phyloP scores from a whole-genome alignment of 2,888 invertebrate species.

The Ferrisia virgata region DNA sequence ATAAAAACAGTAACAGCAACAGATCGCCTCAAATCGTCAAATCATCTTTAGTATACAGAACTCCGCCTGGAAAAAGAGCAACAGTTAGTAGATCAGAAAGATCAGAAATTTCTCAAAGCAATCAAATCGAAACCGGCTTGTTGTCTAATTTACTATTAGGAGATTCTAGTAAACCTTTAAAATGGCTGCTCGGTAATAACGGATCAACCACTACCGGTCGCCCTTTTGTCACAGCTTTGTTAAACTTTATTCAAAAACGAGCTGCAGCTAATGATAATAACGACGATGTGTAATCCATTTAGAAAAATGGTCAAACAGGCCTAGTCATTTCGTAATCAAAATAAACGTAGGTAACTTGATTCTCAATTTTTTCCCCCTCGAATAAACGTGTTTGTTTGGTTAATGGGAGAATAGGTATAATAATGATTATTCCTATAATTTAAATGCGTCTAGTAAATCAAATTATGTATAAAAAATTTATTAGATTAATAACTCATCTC shows the following conservation, averaged over 20 bases:
- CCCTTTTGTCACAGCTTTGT: constrained; percentile 20
- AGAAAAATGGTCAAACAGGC: background rate
- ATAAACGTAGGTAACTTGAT: too few relatives aligned
- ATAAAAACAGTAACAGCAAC: constrained; percentile 23
- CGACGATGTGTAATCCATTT: background rate
- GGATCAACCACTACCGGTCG: constrained; percentile 27
- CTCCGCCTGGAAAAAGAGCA: constrained; percentile 41
- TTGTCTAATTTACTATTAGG: background rate
- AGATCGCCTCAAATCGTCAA: constrained; percentile 35
- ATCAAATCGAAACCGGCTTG: constrained; percentile 1
- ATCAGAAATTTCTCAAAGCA: background rate
- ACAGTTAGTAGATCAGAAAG: constrained; percentile 7
- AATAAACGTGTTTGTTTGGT: too few relatives aligned
- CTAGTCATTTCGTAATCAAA: constrained; percentile 29
- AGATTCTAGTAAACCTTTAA: background rate
- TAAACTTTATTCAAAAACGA: constrained; percentile 37
- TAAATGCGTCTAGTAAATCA: too few relatives aligned
- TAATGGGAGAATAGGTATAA: too few relatives aligned
- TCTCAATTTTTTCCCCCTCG: too few relatives aligned
- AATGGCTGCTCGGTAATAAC: constrained; percentile 14
- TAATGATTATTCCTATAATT: too few relatives aligned
- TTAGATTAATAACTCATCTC: too few relatives aligned
- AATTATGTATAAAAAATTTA: too few relatives aligned
- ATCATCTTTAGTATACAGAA: constrained; percentile 40
- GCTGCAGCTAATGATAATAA: background rate